phyloP scores from a whole-genome alignment of 1,140 invertebrate genomes.

The Ladona fulva region DNA sequence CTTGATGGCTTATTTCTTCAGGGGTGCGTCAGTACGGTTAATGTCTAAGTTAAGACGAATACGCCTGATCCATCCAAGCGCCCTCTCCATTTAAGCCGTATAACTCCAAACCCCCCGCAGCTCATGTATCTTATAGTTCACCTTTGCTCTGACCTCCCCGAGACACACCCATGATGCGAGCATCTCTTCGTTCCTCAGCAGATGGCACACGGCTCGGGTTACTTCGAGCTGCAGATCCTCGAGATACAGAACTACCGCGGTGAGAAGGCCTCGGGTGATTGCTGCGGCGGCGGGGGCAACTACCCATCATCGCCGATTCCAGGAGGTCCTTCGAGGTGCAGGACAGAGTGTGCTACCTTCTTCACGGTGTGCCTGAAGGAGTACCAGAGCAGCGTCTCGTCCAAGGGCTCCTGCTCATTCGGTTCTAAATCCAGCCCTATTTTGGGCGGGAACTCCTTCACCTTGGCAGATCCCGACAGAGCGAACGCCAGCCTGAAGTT shows the following conservation, averaged over 20 bases:
- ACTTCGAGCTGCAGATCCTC: conserved; percentile 84
- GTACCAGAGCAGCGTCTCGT: conserved; percentile 75
- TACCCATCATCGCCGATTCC: conserved; percentile 30
- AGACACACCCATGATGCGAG: background rate
- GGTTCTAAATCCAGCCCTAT: conserved; percentile 76
- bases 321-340: conserved; percentile 37
- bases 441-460: conserved; percentile 79
- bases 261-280: conserved; percentile 66
- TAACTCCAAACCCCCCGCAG: too few relatives aligned
- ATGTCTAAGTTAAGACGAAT: too few relatives aligned
- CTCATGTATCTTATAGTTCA: too few relatives aligned
- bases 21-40: too few relatives aligned
- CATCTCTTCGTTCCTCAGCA: conserved; percentile 32
- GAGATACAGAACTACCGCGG: conserved; percentile 79
- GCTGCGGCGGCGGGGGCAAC: conserved; percentile 56
- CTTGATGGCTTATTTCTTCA: too few relatives aligned
- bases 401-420: conserved; percentile 77
- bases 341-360: conserved; percentile 64
- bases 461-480: conserved; percentile 63
- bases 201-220: conserved; percentile 66
- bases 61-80: too few relatives aligned
- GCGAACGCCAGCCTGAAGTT: conserved; percentile 49
- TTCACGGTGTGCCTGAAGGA: conserved; percentile 86
- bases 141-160: too few relatives aligned
- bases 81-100: too few relatives aligned